Evolutionary conservation across 64 coral and sea anemone genomes (phyloP).

Genomic region (Montipora sp.): DNA sequence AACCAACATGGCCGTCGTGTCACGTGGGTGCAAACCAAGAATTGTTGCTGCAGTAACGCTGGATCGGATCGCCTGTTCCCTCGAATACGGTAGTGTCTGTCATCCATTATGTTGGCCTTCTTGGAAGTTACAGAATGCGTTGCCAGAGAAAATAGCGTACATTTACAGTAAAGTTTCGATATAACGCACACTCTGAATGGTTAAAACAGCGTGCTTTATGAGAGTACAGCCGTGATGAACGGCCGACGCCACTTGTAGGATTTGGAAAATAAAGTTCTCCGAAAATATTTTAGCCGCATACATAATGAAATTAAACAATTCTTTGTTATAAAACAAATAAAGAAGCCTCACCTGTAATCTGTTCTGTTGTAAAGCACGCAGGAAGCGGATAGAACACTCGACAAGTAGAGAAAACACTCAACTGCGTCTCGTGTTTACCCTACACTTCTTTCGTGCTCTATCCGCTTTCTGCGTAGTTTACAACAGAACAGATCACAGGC

Average conservation of each 20-base stretch:
- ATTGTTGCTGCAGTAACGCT: background rate
- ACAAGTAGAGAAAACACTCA: background rate
- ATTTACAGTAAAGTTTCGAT: background rate
- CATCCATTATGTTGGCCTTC: constrained; percentile 1
- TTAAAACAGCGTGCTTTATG: background rate
- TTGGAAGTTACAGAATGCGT: background rate
- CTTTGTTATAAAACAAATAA: background rate
- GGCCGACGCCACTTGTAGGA: background rate
- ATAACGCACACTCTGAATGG: background rate
- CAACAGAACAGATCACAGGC: background rate
- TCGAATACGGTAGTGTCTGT: background rate
- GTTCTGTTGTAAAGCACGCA: too few species aligned
- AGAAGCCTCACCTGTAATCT: background rate
- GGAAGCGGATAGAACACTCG: background rate
- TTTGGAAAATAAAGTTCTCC: background rate
- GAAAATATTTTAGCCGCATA: background rate
- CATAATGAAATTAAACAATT: background rate
- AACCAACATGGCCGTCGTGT: too few species aligned
- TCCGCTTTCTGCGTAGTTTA: background rate
- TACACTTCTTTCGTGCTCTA: background rate
- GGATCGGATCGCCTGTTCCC: background rate
- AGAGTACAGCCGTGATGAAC: background rate
- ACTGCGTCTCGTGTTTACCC: too few species aligned
- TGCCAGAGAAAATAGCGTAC: background rate
- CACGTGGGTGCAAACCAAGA: too few species aligned